These are phyloP conservation scores for Rousettus madagascariensis DNA, from an alignment of 2,797 vertebrate genomes.

Conservation along the genomic window DNA sequence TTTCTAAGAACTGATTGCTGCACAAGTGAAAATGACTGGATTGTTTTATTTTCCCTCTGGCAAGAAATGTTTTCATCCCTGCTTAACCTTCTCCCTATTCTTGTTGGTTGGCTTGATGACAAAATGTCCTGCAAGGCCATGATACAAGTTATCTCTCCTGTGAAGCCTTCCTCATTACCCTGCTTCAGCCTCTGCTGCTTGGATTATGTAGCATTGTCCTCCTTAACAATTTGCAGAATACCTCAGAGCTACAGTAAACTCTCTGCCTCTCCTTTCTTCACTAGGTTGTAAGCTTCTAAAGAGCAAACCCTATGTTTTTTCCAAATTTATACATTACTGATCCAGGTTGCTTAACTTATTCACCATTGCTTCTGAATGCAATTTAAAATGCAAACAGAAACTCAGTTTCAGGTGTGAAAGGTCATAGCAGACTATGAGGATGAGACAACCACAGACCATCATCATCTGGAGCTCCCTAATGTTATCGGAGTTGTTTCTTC, in stretches of 20 bases:
- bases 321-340: neutral
- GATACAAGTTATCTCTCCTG: slow-evolving; percentile 31
- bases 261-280: neutral
- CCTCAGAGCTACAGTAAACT: neutral
- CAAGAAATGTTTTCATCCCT: slow-evolving; percentile 73
- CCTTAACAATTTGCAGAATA: neutral
- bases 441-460: neutral
- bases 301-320: neutral
- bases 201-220: neutral
- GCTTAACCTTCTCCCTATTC: slow-evolving; percentile 58
- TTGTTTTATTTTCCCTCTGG: slow-evolving; percentile 73
- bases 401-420: slow-evolving; percentile 4
- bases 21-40: slow-evolving; percentile 73
- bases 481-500: neutral
- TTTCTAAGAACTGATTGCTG: slow-evolving; percentile 73
- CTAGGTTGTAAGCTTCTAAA: neutral
- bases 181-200: neutral
- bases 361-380: neutral
- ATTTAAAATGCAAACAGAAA: neutral
- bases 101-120: slow-evolving; percentile 61
- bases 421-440: neutral
- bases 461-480: neutral
- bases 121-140: slow-evolving; percentile 60
- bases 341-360: neutral
- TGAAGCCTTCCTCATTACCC: slow-evolving; percentile 28